Evolutionary conservation across 2,888 invertebrate genomes (phyloP).

Genomic region (Anagyrus pseudococci): DNA sequence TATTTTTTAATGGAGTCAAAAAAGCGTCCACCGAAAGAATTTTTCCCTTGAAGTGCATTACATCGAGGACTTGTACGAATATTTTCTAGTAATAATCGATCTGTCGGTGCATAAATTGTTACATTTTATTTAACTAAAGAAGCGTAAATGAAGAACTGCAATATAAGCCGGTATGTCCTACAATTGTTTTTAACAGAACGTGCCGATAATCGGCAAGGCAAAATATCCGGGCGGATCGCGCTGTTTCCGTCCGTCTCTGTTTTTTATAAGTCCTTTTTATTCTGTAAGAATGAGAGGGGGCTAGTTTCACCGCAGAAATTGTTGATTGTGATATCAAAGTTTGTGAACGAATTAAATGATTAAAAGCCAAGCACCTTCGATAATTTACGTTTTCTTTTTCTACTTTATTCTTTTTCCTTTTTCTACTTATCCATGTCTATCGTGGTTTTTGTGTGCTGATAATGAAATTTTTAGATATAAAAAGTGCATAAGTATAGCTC

Average conservation of each 20-base stretch:
- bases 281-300: slow-evolving; percentile 27
- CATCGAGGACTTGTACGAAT: slow-evolving; percentile 30
- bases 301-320: slow-evolving; percentile 30
- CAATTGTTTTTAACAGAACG: slow-evolving; percentile 38
- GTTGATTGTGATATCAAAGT: slow-evolving; percentile 9
- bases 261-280: slow-evolving; percentile 39
- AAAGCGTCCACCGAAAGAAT: slow-evolving; percentile 12
- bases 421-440: slow-evolving; percentile 14
- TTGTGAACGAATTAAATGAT: slow-evolving; percentile 2
- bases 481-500: too few relatives aligned
- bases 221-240: slow-evolving; percentile 32
- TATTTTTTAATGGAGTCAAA: slow-evolving; percentile 18
- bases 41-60: slow-evolving; percentile 27
- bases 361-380: slow-evolving; percentile 6
- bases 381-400: background rate
- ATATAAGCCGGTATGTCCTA: slow-evolving; percentile 32
- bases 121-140: slow-evolving; percentile 32
- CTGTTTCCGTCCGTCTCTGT: slow-evolving; percentile 35
- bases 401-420: slow-evolving; percentile 6
- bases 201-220: slow-evolving; percentile 31
- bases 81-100: slow-evolving; percentile 16
- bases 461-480: too few relatives aligned
- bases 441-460: too few relatives aligned
- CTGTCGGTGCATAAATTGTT: slow-evolving; percentile 18
- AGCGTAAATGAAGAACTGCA: slow-evolving; percentile 4